Evolutionary conservation across 2,113 vertebrate species (phyloP).

Genomic region (Gymnocephalus cernua): DNA sequence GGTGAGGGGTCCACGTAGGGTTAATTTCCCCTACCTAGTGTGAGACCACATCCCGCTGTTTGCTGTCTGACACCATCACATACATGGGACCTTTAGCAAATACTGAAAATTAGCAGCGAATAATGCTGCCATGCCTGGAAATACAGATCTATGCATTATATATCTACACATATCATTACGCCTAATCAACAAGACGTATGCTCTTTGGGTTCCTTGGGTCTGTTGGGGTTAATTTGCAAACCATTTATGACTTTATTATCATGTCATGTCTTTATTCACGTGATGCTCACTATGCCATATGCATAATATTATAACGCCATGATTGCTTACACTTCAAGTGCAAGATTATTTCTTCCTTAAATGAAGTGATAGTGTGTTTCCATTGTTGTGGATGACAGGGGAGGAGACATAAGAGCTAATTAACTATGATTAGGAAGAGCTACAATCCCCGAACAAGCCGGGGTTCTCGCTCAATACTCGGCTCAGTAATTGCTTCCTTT

Average conservation of each 20-base stretch:
- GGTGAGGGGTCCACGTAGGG: slow-evolving; percentile 50
- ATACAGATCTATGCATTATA: slow-evolving; percentile 2
- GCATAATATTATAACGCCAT: slow-evolving; percentile 69
- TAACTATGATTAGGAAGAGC: slow-evolving; percentile 74
- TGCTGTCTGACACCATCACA: slow-evolving; percentile 43
- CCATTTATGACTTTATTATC: slow-evolving; percentile 81
- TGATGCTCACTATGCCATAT: slow-evolving; percentile 62
- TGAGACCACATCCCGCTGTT: slow-evolving; percentile 61
- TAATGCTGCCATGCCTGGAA: slow-evolving; percentile 1
- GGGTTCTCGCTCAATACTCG: slow-evolving; percentile 53
- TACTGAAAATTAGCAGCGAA: slow-evolving; percentile 13
- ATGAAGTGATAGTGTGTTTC: slow-evolving; percentile 78
- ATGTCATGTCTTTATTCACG: slow-evolving; percentile 74
- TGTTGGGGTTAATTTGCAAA: slow-evolving; percentile 79
- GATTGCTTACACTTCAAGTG: slow-evolving; percentile 78
- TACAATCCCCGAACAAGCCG: slow-evolving; percentile 65
- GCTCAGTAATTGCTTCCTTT: slow-evolving; percentile 67
- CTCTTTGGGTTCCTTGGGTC: slow-evolving; percentile 63
- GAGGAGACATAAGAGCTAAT: slow-evolving; percentile 80
- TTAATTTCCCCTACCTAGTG: slow-evolving; percentile 44
- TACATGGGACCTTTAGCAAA: slow-evolving; percentile 15
- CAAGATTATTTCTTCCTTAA: slow-evolving; percentile 79
- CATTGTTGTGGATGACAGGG: slow-evolving; percentile 81
- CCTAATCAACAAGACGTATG: slow-evolving; percentile 62
- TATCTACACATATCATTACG: slow-evolving; percentile 56